Conservation (phyloP, 2,797 vertebrate genomes). For the Falco cherrug region DNA sequence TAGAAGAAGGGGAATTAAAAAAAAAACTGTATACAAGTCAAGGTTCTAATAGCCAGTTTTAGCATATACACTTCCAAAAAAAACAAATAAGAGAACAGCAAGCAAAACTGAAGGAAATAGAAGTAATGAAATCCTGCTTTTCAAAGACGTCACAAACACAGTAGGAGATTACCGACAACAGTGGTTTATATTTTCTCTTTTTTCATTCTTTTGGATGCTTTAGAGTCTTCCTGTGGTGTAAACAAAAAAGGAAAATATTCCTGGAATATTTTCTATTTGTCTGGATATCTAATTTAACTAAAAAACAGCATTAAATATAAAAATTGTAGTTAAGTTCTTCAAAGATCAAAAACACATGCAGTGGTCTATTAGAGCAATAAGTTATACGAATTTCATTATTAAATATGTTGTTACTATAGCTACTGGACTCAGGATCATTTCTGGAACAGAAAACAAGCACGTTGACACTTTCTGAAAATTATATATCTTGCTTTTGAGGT, state of each 20-base stretch:
- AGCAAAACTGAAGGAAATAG: background rate
- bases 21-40: background rate
- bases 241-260: slow-evolving; percentile 6
- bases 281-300: background rate
- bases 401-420: background rate
- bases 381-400: background rate
- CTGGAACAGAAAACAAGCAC: background rate
- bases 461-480: background rate
- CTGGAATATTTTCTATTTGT: background rate
- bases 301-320: background rate
- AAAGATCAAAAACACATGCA: background rate
- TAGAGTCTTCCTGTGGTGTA: background rate
- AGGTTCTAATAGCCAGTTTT: background rate
- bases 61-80: background rate
- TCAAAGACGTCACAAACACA: background rate
- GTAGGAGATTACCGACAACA: background rate
- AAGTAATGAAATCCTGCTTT: background rate
- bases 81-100: background rate
- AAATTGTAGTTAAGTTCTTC: background rate
- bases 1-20: background rate
- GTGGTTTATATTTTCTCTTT: background rate
- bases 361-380: background rate
- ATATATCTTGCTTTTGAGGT: rapidly evolving
- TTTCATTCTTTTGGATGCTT: background rate
- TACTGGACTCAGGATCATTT: background rate